Evolutionary conservation across 2,797 vertebrate genomes (phyloP).

Genomic region (Oryzias sinensis): DNA sequence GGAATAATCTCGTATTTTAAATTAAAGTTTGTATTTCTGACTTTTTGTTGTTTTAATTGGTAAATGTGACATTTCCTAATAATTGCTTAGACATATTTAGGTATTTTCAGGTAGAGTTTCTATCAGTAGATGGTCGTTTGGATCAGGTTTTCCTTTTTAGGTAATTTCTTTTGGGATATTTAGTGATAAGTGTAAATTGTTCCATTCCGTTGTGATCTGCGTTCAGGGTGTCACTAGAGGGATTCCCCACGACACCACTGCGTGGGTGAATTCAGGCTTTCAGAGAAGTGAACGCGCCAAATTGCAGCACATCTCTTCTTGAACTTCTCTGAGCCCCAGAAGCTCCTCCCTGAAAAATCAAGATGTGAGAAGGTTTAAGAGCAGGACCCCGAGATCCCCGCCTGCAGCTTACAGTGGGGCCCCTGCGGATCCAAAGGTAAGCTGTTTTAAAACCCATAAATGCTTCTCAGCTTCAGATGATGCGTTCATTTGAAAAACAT

Average conservation of each 20-base stretch:
- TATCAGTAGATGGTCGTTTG: constrained; percentile 27
- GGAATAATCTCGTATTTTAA: background rate
- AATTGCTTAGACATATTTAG: background rate
- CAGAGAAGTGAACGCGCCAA: constrained; percentile 58
- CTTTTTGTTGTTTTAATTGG: background rate
- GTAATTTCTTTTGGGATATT: constrained; percentile 1
- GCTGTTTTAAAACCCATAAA: constrained; percentile 8
- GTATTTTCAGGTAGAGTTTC: background rate
- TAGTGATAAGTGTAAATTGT: constrained; percentile 41
- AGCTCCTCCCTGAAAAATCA: constrained; percentile 66
- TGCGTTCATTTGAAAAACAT: too few species aligned
- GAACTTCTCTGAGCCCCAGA: constrained; percentile 30
- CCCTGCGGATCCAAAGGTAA: constrained; percentile 57
- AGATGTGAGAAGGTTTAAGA: constrained; percentile 60
- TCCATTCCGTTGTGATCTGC: constrained; percentile 50
- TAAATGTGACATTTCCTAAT: too few species aligned
- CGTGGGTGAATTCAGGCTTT: constrained; percentile 52
- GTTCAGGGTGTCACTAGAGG: constrained; percentile 60
- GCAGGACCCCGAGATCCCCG: constrained; percentile 36
- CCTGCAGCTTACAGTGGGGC: constrained; percentile 46
- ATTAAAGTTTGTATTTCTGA: constrained; percentile 1
- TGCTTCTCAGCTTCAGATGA: background rate
- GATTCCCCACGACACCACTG: constrained; percentile 69
- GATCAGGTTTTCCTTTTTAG: background rate
- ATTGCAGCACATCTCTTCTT: constrained; percentile 38